Evolutionary conservation across 2,113 vertebrate genomes (phyloP).

Genomic region (Misgurnus mizolepis): DNA sequence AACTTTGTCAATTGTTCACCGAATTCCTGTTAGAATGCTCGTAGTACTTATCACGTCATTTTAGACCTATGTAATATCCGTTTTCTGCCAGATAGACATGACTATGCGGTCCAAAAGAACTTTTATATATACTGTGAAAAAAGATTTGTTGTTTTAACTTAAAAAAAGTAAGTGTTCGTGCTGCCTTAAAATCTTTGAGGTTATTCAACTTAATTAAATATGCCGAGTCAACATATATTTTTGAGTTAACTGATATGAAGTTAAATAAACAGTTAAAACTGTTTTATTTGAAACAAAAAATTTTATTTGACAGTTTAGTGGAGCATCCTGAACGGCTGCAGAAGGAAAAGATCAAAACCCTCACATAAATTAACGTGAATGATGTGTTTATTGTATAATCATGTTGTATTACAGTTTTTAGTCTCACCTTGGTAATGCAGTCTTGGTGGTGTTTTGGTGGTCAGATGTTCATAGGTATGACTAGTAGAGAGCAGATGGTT

Average conservation of each 20-base stretch:
- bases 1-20: neutral
- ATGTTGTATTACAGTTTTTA: neutral
- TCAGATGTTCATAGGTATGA: constrained; percentile 16
- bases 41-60: neutral
- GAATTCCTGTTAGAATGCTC: neutral
- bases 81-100: neutral
- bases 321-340: neutral
- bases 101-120: neutral
- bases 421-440: neutral
- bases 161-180: no score
- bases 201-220: no score
- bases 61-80: neutral
- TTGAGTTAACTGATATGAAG: no score
- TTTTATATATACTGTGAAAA: neutral
- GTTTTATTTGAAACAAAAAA: no score
- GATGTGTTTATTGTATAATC: constrained; percentile 40
- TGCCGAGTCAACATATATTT: no score
- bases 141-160: no score
- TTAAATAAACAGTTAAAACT: no score
- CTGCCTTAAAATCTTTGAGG: no score
- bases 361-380: constrained; percentile 2
- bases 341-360: constrained; percentile 42
- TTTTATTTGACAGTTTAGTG: neutral
- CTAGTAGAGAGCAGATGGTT: constrained; percentile 52
- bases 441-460: neutral